A percentile compares a stretch with the other conserved stretches of the same genome.
These are phyloP conservation scores for Dryobates pubescens DNA, from an alignment of 2,797 vertebrate genomes.

Conservation along the genomic window DNA sequence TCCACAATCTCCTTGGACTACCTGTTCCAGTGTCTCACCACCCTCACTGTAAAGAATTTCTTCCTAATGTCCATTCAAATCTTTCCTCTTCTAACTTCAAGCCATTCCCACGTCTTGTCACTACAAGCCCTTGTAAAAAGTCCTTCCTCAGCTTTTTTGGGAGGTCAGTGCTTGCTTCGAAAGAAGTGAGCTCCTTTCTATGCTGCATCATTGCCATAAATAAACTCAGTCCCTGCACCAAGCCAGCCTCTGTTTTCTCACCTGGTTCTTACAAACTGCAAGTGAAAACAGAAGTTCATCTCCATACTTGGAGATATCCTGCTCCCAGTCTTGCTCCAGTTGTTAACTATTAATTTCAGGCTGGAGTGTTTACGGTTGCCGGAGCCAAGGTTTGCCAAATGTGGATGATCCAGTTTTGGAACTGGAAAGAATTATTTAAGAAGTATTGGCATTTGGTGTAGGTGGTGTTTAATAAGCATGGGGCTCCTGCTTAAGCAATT, in stretches of 20 bases:
- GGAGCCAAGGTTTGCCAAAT: background rate
- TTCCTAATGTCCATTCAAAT: no score
- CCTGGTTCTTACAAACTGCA: background rate
- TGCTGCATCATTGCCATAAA: background rate
- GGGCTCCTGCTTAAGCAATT: background rate
- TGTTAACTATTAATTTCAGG: constrained; percentile 12
- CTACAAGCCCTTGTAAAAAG: no score
- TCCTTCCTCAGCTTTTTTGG: background rate
- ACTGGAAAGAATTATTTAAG: background rate
- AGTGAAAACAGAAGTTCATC: background rate
- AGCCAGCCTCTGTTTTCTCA: background rate
- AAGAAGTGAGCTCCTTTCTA: background rate
- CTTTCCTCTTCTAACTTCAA: no score
- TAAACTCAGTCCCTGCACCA: rapidly evolving
- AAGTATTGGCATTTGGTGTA: constrained; percentile 8
- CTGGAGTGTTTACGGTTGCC: background rate
- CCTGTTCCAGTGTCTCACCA: no score
- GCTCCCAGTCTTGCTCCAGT: background rate
- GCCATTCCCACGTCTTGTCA: no score
- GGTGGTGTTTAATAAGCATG: constrained; percentile 6
- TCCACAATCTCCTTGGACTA: no score
- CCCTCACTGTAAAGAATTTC: no score
- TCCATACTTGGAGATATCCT: background rate
- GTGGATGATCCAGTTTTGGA: background rate
- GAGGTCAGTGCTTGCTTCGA: background rate